Evolutionary conservation across 2,888 invertebrate species (phyloP), one percentile per base, ranked within the genome.

Genomic region (Noctuana brunneofusca): DNA sequence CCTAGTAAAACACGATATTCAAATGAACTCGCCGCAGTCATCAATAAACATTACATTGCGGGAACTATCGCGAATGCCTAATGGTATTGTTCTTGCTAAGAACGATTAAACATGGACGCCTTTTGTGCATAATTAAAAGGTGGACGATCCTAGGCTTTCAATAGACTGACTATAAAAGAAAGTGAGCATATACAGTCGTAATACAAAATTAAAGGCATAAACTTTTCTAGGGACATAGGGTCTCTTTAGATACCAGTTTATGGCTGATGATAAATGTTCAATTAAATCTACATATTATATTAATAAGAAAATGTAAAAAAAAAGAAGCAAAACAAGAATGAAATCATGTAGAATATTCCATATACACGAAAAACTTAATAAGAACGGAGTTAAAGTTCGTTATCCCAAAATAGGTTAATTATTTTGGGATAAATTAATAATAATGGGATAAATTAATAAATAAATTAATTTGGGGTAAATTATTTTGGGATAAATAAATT

Each of bases 21-120:
- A 63, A 63, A 63, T 63, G 58, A 53, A 54, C 20, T 38, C 16
- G 63, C 46, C 57, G 57, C 57, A 63, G 16, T 53, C 57, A 63
- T 63, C 58, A 58, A 63, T 63, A 63, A 63, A 63, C 52, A 63
- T 63, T 53, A 57, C 18, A 22, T 24, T 56, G 35, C 27, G 18
- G 49, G 53, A 64, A 53, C 53, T 58, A 64, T 50, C 20, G 57
- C 52, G 57, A 63, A 63, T 63, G 27, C 16, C 6, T 57, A 57
- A 52, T 57, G 32, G 43, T 35, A 60, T 35, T 60, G 24, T 62
- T 55, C n/a, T 38, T 49, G 16, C 48, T 22, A 5, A 20, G 50
- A 50, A 24, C 11, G 58, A 58, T 46, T 24, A 50, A 38, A 50
- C 27, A 50, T 58, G 38, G 49, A 32, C 35, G 57, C 14, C 9